phyloP scores from a whole-genome alignment of 37 sponge, comb jelly and placozoan species.

The Chondrosia reniformis region DNA sequence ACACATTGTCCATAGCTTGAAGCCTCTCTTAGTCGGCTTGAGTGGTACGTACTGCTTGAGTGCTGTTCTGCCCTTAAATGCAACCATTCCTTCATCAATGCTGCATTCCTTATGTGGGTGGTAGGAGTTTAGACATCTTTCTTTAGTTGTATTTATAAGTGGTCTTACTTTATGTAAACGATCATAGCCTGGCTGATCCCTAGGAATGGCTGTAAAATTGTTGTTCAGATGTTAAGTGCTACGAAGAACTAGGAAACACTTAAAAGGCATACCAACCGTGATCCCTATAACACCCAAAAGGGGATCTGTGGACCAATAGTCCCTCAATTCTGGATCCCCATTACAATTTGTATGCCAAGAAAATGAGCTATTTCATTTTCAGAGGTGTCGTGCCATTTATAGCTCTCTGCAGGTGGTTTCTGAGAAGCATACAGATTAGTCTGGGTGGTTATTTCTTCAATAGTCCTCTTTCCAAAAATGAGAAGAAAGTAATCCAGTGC shows the following conservation, averaged over 20 bases:
- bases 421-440: conserved; percentile 9
- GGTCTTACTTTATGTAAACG: not conserved
- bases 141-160: not conserved
- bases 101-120: not conserved
- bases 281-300: not conserved
- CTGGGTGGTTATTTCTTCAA: too few relatives aligned
- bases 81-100: conserved; percentile 32
- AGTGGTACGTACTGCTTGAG: conserved; percentile 32
- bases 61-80: conserved; percentile 13
- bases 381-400: not conserved
- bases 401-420: not conserved
- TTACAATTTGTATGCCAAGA: not conserved
- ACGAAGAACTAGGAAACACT: not conserved
- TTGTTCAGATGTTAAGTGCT: not conserved
- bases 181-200: conserved; percentile 6
- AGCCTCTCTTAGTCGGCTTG: conserved; percentile 27
- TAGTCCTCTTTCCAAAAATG: too few relatives aligned
- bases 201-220: not conserved
- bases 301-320: conserved; percentile 23
- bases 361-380: not conserved
- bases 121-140: not conserved
- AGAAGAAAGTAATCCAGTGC: too few relatives aligned
- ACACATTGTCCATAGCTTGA: conserved; percentile 18
- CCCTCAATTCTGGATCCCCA: conserved; percentile 11
- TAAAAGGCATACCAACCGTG: not conserved